Evolutionary conservation across 2,888 invertebrate genomes (phyloP), one percentile per base, ranked within the genome.

Genomic region (Synanthedon formicaeformis): DNA sequence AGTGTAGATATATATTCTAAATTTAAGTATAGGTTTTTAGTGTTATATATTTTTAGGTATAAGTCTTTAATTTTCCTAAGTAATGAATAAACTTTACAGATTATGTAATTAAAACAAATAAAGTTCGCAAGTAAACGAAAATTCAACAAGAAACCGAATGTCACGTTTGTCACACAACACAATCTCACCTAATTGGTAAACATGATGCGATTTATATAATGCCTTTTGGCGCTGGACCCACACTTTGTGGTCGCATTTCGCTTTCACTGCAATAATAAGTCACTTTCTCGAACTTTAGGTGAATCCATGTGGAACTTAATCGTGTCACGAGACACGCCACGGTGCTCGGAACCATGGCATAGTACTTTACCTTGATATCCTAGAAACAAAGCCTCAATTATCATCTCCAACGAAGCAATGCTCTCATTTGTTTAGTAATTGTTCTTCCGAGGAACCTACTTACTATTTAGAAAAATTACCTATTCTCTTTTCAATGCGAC

Each of bases 201-300:
- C 76, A 74, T 70, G 70, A 68, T 64, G 61, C 64, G 65, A 64
- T 70, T 84, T 82, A 82, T 71, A 75, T 74, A 85, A 86, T 69
- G 66, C 60, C 63, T 72, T 78, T 75, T 70, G 72, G 73, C 68
- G 71, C 73, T 74, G 60, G 64, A 64, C 64, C 60, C 68, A 62
- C 62, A 60, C 59, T 60, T 59, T 66, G 73, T 71, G 73, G 69
- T 65, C 71, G 73, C 65, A 74, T 66, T 74, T 77, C 76, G 72
- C 86, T 86, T 86, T 86, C 86, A 73, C 85, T 69, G 63, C 40
- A 34, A 18, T 74, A 75, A 73, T 73, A 73, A 65, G 61, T 57
- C 63, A 69, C 83, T 85, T 84, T 86, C 84, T 80, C 78, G 67
- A 67, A 71, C 64, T 78, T 77, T 75, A 62, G 71, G 66, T 65